Evolutionary conservation across 2,888 invertebrate species (phyloP).

Genomic region (Timema cristinae): DNA sequence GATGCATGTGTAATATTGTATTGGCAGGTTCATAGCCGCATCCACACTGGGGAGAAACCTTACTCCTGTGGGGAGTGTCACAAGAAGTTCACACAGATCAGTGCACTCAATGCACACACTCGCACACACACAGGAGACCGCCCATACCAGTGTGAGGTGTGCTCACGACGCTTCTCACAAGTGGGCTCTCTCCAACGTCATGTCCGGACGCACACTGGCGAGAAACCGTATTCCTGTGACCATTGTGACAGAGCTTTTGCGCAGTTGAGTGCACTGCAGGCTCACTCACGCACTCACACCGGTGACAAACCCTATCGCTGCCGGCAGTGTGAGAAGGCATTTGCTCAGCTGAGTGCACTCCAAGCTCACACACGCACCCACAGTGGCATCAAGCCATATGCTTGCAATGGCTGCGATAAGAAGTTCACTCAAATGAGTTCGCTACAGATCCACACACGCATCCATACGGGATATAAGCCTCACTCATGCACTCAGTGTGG

Average conservation of each 20-base stretch:
- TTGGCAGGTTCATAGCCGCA: constrained; percentile 10
- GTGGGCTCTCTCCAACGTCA: constrained; percentile 11
- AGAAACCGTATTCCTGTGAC: constrained; percentile 1
- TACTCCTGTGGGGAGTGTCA: constrained; percentile 18
- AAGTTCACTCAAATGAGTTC: constrained; percentile 13
- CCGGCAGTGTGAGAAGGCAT: constrained; percentile 9
- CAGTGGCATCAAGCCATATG: constrained; percentile 5
- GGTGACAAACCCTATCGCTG: constrained; percentile 5
- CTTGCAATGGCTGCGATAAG: constrained; percentile 5
- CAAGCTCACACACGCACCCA: constrained; percentile 4
- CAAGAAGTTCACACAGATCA: constrained; percentile 21
- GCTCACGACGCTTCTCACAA: constrained; percentile 1
- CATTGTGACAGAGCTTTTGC: not conserved
- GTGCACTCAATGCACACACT: constrained; percentile 19
- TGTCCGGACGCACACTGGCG: constrained; percentile 10
- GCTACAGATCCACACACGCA: constrained; percentile 10
- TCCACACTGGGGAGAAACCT: constrained; percentile 20
- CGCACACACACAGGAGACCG: constrained; percentile 16
- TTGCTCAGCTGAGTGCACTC: constrained; percentile 9
- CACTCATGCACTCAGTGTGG: constrained; percentile 1
- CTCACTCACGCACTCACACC: constrained; percentile 10
- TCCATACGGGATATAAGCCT: constrained; percentile 8
- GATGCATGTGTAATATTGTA: no score
- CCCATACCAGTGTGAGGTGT: constrained; percentile 13
- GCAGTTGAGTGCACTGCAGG: constrained; percentile 8